These are phyloP conservation scores for Gari tellinella DNA, from an alignment of 2,888 invertebrate genomes.

Conservation along the genomic window DNA sequence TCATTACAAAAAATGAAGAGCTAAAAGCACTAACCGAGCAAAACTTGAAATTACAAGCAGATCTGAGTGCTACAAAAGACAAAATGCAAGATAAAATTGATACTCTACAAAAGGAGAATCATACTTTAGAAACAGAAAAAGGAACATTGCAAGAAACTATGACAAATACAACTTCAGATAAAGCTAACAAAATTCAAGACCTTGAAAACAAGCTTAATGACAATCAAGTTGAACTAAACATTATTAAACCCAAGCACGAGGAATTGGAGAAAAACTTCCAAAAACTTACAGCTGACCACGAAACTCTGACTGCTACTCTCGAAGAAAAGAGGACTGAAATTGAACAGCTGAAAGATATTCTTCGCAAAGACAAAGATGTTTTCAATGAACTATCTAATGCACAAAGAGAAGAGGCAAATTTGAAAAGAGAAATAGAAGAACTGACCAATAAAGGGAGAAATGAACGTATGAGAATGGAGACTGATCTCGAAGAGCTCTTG, in stretches of 20 bases:
- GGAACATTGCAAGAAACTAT: constrained; percentile 31
- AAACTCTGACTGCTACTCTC: constrained; percentile 14
- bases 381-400: constrained; percentile 49
- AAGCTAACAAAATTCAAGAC: constrained; percentile 33
- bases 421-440: constrained; percentile 48
- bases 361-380: constrained; percentile 51
- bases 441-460: constrained; percentile 26
- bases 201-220: constrained; percentile 44
- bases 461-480: constrained; percentile 49
- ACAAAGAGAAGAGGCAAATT: constrained; percentile 38
- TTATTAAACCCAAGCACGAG: constrained; percentile 51
- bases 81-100: constrained; percentile 44
- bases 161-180: constrained; percentile 19
- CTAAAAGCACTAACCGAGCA: constrained; percentile 49
- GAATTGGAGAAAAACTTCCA: constrained; percentile 25
- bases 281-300: constrained; percentile 34
- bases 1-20: constrained; percentile 48
- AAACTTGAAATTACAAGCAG: constrained; percentile 40
- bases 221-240: constrained; percentile 47
- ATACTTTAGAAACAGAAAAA: constrained; percentile 35
- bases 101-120: constrained; percentile 26
- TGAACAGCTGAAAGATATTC: constrained; percentile 35
- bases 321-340: constrained; percentile 39
- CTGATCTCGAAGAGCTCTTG: constrained; percentile 53
- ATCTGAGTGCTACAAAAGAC: constrained; percentile 31